These are phyloP conservation scores for Channa striata DNA, from an alignment of 2,797 vertebrate genomes.

Conservation along the genomic window DNA sequence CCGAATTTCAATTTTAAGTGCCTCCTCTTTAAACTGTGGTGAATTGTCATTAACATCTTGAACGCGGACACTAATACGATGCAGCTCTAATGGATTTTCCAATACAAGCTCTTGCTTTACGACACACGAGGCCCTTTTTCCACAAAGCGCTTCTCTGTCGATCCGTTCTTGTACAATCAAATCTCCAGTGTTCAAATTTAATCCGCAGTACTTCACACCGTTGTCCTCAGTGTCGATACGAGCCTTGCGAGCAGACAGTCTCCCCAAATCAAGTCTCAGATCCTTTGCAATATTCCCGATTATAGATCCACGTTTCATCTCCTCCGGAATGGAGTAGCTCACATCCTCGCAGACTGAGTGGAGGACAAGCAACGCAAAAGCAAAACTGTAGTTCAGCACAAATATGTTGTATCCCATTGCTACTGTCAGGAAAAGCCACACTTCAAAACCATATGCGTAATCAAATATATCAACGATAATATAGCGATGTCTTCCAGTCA, in stretches of 20 bases:
- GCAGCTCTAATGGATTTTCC: slow-evolving; percentile 83
- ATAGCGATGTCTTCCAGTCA: neutral
- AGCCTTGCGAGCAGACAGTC: slow-evolving; percentile 52
- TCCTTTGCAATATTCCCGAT: slow-evolving; percentile 73
- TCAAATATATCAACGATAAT: too few relatives aligned
- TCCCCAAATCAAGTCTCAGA: slow-evolving; percentile 50
- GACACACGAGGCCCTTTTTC: slow-evolving; percentile 56
- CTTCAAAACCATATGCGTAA: too few relatives aligned
- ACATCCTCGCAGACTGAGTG: slow-evolving; percentile 30
- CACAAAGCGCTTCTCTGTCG: slow-evolving; percentile 74
- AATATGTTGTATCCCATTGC: slow-evolving; percentile 41
- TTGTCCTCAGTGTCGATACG: slow-evolving; percentile 63
- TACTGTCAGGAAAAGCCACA: neutral
- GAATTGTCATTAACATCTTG: slow-evolving; percentile 84
- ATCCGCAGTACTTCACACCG: slow-evolving; percentile 33
- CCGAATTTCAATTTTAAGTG: slow-evolving; percentile 71
- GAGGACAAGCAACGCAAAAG: slow-evolving; percentile 21
- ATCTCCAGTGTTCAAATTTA: slow-evolving; percentile 62
- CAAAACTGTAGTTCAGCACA: neutral
- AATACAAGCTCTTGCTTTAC: slow-evolving; percentile 83
- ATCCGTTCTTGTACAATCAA: slow-evolving; percentile 63
- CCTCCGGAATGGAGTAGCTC: slow-evolving; percentile 51
- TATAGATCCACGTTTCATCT: slow-evolving; percentile 57
- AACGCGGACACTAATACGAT: slow-evolving; percentile 75
- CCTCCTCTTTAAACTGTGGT: slow-evolving; percentile 77